These are phyloP conservation scores for Diprion similis DNA, from an alignment of 1,140 invertebrate genomes.

Conservation along the genomic window DNA sequence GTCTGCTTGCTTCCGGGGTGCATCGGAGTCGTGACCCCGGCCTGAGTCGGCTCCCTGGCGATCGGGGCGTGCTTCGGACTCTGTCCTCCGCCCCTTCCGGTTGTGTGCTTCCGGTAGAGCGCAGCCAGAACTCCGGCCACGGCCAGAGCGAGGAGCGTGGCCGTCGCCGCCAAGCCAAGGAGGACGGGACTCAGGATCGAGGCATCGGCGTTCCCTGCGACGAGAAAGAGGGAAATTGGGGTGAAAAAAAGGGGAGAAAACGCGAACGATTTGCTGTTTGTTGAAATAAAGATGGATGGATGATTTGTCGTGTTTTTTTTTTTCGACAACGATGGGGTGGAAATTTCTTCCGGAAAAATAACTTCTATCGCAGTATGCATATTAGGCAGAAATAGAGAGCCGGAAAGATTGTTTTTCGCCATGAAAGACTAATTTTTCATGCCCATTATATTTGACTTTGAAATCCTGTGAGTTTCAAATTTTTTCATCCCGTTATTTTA, in stretches of 20 bases:
- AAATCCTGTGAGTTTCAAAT: too few relatives aligned
- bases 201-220: slow-evolving; percentile 45
- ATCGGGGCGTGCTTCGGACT: slow-evolving; percentile 72
- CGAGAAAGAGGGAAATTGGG: background rate
- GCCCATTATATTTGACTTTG: too few relatives aligned
- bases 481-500: too few relatives aligned
- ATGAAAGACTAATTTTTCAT: too few relatives aligned
- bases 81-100: slow-evolving; percentile 54
- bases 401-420: too few relatives aligned
- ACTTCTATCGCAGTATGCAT: too few relatives aligned
- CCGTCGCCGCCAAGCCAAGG: slow-evolving; percentile 73
- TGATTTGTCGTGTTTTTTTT: too few relatives aligned
- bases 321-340: too few relatives aligned
- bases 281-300: too few relatives aligned
- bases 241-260: background rate
- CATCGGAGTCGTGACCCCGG: slow-evolving; percentile 59
- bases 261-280: background rate
- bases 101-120: slow-evolving; percentile 69
- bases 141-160: slow-evolving; percentile 71
- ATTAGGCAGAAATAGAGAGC: too few relatives aligned
- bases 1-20: slow-evolving; percentile 52
- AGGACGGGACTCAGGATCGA: slow-evolving; percentile 73
- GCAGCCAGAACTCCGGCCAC: slow-evolving; percentile 76
- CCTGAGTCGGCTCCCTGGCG: slow-evolving; percentile 61
- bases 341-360: too few relatives aligned